Evolutionary conservation across 1,140 invertebrate species (phyloP), one percentile per base, ranked within the genome.

Genomic region (Antheraea pernyi): DNA sequence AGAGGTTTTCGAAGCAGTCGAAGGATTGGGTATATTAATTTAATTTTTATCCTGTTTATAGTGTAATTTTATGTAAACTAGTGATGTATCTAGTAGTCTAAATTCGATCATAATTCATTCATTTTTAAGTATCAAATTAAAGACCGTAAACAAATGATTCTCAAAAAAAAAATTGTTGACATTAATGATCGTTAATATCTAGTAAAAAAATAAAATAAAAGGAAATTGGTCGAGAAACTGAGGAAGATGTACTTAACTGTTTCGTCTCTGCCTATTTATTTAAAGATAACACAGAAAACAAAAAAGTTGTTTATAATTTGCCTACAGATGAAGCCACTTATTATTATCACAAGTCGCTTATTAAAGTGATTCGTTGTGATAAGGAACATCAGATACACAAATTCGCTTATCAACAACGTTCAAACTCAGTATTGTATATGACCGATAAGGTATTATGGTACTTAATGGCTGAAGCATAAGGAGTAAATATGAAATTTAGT

Each of bases 1-100:
- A 19, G 89, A 91, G 64, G 87, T 91, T 18, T 91, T 77, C 68
- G 84, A 91, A 80, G 87, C 87, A 62, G 80, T 82, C 58, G 84
- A 89, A 72, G 88, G 83, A 78, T 75, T 89, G 48, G 86, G 86
- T 91, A 88, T 77, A 66, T 64, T 71, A 30, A 59, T 64, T 58
- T 68, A 63, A 18, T 30, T 30, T 30, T 30, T 30, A 30, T 30
- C 1, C 22, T 30, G 22, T 30, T 30, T 30, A 4, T 30, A 30
- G 22, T 30, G 4, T 30, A 30, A 30, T 4, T 30, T 30, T 2
- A 30, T 30, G 22, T 30, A 4, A 2, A 30, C 22, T 30, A 30
- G 22, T 30, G 22, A 30, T 30, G n/a, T 30, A 4, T 30, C 22
- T 30, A 30, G 22, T 30, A 30, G 22, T 30, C 22, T 1, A 30